Evolutionary conservation across 2,113 vertebrate species (phyloP).

Genomic region (Columba janthina): DNA sequence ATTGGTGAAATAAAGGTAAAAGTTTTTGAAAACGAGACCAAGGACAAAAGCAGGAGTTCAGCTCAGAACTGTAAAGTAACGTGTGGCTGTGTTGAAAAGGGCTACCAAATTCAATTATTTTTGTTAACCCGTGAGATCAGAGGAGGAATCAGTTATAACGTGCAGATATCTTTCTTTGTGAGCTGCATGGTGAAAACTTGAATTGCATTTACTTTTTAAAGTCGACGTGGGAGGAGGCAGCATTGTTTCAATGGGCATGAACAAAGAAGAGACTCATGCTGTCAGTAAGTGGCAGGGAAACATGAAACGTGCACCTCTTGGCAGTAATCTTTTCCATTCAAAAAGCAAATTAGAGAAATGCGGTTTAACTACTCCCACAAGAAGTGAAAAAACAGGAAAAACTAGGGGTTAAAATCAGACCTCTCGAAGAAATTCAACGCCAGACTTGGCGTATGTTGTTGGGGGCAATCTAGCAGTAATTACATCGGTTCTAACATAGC

Average conservation of each 20-base stretch:
- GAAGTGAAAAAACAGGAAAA: neutral
- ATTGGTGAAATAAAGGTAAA: neutral
- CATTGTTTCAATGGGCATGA: slow-evolving; percentile 1
- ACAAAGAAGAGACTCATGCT: neutral
- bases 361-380: neutral
- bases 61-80: neutral
- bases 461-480: neutral
- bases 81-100: neutral
- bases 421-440: neutral
- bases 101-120: slow-evolving; percentile 15
- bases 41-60: slow-evolving; percentile 23
- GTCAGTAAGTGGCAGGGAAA: neutral
- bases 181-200: neutral
- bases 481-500: neutral
- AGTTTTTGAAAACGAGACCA: slow-evolving; percentile 10
- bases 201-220: neutral
- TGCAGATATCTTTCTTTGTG: slow-evolving; percentile 11
- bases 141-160: neutral
- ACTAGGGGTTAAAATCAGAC: neutral
- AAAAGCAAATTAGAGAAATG: neutral
- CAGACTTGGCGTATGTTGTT: rapidly evolving
- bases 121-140: neutral
- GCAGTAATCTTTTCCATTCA: neutral
- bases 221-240: neutral
- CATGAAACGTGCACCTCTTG: neutral